phyloP scores from a whole-genome alignment of 2,797 vertebrate species.

The Malacoctenus gilli region DNA sequence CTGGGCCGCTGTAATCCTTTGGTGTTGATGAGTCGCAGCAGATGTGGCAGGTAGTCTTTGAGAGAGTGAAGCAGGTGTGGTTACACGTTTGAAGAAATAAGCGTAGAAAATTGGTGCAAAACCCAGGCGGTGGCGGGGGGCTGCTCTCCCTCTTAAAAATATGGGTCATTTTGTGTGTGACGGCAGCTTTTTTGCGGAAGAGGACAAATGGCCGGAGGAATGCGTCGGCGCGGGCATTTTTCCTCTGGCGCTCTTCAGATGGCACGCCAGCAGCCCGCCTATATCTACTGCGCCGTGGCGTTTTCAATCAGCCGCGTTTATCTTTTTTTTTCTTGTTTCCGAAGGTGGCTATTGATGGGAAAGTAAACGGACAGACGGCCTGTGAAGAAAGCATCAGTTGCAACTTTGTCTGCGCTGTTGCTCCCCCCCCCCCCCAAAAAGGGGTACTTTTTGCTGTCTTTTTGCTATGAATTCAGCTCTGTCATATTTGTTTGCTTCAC shows the following conservation, averaged over 20 bases:
- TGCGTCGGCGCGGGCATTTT: too few species aligned
- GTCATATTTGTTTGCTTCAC: conserved; percentile 2
- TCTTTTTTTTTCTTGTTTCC: too few species aligned
- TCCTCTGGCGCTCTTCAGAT: too few species aligned
- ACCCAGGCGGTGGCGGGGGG: too few species aligned
- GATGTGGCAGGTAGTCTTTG: conserved; percentile 4
- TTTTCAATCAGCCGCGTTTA: too few species aligned
- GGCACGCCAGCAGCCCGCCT: too few species aligned
- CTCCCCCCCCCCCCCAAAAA: background rate
- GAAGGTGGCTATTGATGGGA: conserved; percentile 11
- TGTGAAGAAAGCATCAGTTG: conserved; percentile 19
- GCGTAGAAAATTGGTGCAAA: too few species aligned
- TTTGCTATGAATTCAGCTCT: background rate
- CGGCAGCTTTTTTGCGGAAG: too few species aligned
- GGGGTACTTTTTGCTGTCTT: background rate
- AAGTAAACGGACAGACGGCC: background rate
- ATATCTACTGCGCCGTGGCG: too few species aligned
- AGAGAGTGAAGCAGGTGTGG: background rate
- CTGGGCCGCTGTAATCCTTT: conserved; percentile 1
- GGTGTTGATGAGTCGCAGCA: background rate
- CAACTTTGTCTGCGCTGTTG: background rate
- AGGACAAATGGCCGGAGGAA: too few species aligned
- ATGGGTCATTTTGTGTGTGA: background rate
- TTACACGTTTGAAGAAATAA: too few species aligned
- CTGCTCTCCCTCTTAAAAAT: background rate